phyloP scores from a whole-genome alignment of 2,113 vertebrate species.

The Meriones unguiculatus region DNA sequence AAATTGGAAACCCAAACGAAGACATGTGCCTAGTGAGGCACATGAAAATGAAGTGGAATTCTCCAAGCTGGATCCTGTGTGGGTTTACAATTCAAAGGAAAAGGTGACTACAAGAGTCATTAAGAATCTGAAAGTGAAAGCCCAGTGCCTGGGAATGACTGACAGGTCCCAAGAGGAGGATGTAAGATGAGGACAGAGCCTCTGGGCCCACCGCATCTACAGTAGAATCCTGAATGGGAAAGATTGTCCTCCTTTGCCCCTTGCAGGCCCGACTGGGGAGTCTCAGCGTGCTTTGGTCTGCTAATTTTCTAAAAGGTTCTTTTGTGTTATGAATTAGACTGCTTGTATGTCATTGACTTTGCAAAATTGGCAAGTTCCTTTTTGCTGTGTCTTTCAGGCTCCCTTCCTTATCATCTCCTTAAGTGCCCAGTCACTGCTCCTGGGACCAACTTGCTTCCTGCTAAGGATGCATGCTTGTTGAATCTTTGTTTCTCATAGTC shows the following conservation, averaged over 20 bases:
- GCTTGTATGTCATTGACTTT: conserved; percentile 68
- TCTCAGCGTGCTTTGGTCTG: conserved; percentile 31
- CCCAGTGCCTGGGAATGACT: neutral
- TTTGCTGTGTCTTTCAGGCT: conserved; percentile 73
- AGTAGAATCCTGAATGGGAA: neutral
- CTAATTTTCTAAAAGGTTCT: conserved; percentile 69
- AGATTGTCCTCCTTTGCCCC: neutral
- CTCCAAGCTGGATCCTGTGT: neutral
- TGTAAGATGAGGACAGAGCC: neutral
- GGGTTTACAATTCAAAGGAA: neutral
- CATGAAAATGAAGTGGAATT: neutral
- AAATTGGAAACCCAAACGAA: neutral
- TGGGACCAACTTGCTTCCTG: conserved; percentile 78
- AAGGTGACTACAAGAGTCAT: neutral
- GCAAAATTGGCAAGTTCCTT: conserved; percentile 58
- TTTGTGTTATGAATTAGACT: conserved; percentile 72
- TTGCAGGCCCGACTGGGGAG: conserved; percentile 52
- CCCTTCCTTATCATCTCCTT: conserved; percentile 82
- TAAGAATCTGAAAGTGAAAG: neutral
- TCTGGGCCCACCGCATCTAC: neutral
- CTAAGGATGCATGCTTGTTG: conserved; percentile 80
- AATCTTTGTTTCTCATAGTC: conserved; percentile 66
- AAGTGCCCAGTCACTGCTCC: conserved; percentile 83
- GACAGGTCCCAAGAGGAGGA: neutral
- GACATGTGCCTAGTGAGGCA: neutral